Conservation (phyloP, 2,113 vertebrate genomes). For the Rhabdornis inornatus region DNA sequence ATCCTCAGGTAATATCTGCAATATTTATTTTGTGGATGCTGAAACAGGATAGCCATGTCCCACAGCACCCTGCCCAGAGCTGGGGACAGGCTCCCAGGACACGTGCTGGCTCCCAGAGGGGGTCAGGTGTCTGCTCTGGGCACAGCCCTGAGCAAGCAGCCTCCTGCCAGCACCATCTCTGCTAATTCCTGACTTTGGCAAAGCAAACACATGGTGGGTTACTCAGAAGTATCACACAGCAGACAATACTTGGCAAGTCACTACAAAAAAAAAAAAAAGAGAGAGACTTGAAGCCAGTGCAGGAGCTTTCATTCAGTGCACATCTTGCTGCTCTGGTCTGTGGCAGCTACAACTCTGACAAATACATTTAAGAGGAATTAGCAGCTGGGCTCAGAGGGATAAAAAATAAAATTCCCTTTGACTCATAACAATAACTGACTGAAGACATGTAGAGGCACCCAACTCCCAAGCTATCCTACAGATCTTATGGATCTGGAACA, state of each 20-base stretch:
- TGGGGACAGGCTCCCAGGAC: not conserved
- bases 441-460: not conserved
- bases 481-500: not conserved
- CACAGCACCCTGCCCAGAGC: rapidly evolving
- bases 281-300: not conserved
- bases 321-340: not conserved
- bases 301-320: not conserved
- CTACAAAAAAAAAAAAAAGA: not conserved
- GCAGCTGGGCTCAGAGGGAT: not conserved
- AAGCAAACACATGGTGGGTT: not conserved
- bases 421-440: not conserved
- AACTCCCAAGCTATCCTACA: not conserved
- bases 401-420: not conserved
- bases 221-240: not conserved
- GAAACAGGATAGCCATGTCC: not conserved
- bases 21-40: not conserved
- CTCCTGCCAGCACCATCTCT: not conserved
- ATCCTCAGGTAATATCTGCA: not conserved
- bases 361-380: not conserved
- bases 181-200: not conserved
- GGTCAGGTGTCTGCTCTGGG: not conserved
- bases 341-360: not conserved
- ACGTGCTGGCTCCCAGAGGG: not conserved
- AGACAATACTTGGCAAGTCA: not conserved
- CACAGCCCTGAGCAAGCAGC: not conserved